Evolutionary conservation across 2,888 invertebrate species (phyloP), one percentile per base, ranked within the genome.

Genomic region (Leucophenga montana): DNA sequence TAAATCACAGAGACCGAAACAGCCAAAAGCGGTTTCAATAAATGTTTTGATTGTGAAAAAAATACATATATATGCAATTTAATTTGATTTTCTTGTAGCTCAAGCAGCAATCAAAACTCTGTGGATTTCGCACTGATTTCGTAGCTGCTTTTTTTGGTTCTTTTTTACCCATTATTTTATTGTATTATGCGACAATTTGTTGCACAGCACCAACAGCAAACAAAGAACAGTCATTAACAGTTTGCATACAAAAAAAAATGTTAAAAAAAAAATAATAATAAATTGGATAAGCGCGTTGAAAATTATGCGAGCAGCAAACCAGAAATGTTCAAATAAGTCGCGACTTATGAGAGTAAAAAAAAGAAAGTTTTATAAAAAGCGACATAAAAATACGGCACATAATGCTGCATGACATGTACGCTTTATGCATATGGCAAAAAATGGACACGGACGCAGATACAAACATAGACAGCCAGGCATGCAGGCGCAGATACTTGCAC

Each of bases 171-270:
- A 20, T 53, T 53, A 20, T 53, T 53, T 53, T 53, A 53, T 53
- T 53, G 16, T 53, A 53, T 53, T 53, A 53, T 18, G 53, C 16
- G 53, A 53, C 53, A 53, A 53, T 53, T 53, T 53, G 53, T 53
- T 53, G 53, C 53, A 53, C 14, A 20, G 18, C 16, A n/a, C 16
- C 2, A 18, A 20, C 3, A 39, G 11, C 39, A 39, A 39, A 39
- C 39, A 39, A 39, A 39, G 39, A 39, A 39, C 39, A 53, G 53
- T 16, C 53, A 20, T 9, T 20, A 53, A 53, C 20, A 16, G 18
- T 53, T 16, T 0, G 11, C 16, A 18, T 16, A 27, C 27, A 27
- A 27, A 27, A 3, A 27, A 27, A 27, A 27, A 53, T n/a, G n/a
- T 16, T n/a, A 53, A 16, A 53, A 53, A 53, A 18, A 53, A 53